These are phyloP conservation scores for Agrypnus murinus DNA, from an alignment of 2,888 invertebrate genomes.

Conservation along the genomic window DNA sequence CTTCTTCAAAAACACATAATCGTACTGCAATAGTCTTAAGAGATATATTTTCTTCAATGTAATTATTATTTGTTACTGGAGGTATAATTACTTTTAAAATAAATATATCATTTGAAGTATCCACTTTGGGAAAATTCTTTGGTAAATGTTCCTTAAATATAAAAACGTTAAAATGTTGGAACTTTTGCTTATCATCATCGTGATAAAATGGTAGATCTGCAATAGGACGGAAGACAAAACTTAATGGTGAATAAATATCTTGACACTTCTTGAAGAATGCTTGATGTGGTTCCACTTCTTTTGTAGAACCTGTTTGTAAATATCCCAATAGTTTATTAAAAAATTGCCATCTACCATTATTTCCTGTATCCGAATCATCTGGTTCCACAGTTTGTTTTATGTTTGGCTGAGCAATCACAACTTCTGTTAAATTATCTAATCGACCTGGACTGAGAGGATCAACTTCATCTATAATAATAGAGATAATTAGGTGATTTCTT, in stretches of 20 bases:
- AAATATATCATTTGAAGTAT: slow-evolving; percentile 54
- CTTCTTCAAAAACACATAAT: slow-evolving; percentile 65
- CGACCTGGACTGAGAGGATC: slow-evolving; percentile 75
- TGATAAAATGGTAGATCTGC: slow-evolving; percentile 40
- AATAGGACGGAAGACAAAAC: slow-evolving; percentile 59
- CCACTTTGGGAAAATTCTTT: slow-evolving; percentile 39
- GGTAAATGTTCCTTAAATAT: slow-evolving; percentile 62
- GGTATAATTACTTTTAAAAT: slow-evolving; percentile 55
- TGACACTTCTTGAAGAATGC: slow-evolving; percentile 44
- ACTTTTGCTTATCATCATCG: neutral
- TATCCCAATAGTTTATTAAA: slow-evolving; percentile 26
- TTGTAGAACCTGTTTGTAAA: too few species aligned
- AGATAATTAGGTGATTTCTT: too few species aligned
- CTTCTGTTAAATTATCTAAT: slow-evolving; percentile 76
- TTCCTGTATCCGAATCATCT: slow-evolving; percentile 14
- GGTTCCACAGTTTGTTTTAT: slow-evolving; percentile 3
- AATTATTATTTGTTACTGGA: slow-evolving; percentile 48
- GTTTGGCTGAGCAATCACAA: slow-evolving; percentile 61
- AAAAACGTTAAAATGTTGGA: slow-evolving; percentile 69
- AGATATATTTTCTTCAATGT: slow-evolving; percentile 47
- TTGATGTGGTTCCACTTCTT: neutral
- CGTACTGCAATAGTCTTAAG: slow-evolving; percentile 60
- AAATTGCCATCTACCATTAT: slow-evolving; percentile 38
- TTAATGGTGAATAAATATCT: slow-evolving; percentile 40
- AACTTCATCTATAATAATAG: slow-evolving; percentile 71